Evolutionary conservation across 2,113 vertebrate species (phyloP).

Genomic region (Petrocephalus zakoni): DNA sequence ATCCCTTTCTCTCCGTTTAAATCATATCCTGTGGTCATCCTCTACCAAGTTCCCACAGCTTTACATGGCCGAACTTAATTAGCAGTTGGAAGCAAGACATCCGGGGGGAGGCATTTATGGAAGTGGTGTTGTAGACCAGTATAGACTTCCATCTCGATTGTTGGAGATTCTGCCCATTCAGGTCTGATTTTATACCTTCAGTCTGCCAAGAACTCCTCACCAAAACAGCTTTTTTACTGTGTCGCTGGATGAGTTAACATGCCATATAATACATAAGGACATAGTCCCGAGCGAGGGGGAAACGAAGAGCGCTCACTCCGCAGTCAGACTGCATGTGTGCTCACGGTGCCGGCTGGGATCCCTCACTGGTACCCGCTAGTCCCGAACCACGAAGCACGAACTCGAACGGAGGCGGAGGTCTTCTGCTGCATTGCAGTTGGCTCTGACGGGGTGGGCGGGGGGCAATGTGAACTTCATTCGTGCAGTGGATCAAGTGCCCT

Average conservation of each 20-base stretch:
- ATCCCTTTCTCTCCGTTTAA: background rate
- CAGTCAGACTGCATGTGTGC: background rate
- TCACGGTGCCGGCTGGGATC: background rate
- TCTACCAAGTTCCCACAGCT: background rate
- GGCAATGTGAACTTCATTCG: background rate
- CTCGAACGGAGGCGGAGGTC: background rate
- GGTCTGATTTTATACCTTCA: background rate
- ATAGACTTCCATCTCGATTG: background rate
- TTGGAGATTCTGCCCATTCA: background rate
- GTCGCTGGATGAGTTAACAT: background rate
- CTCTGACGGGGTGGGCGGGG: background rate
- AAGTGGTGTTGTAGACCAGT: background rate
- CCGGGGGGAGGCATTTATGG: background rate
- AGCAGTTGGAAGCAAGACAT: background rate
- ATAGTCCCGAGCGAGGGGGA: background rate
- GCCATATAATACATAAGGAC: background rate
- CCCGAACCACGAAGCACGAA: background rate
- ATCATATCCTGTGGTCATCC: background rate
- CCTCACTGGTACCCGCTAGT: background rate
- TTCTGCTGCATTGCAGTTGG: conserved; percentile 1
- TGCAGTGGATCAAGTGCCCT: background rate
- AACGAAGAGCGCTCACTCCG: background rate
- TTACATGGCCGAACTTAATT: background rate
- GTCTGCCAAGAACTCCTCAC: background rate
- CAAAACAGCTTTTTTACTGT: background rate